Evolutionary conservation across 2,113 vertebrate species (phyloP).

Genomic region (Salvelinus namaycush): DNA sequence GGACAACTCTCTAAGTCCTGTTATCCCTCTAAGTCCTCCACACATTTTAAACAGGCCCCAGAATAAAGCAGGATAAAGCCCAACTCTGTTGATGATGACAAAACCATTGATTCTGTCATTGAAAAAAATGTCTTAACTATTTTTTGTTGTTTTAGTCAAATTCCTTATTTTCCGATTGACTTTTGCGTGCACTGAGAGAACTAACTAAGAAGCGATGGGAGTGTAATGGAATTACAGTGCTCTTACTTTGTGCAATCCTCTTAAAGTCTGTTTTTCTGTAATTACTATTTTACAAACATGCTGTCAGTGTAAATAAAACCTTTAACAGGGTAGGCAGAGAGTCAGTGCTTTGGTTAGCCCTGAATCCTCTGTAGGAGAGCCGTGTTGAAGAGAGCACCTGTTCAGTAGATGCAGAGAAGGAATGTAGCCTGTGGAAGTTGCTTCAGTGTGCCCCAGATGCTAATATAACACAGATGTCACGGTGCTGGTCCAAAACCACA

Average conservation of each 20-base stretch:
- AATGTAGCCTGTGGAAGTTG: slow-evolving; percentile 65
- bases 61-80: slow-evolving; percentile 6
- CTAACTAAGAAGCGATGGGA: background rate
- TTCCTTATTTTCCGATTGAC: background rate
- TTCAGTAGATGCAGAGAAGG: slow-evolving; percentile 63
- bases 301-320: slow-evolving; percentile 54
- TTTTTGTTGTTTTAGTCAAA: background rate
- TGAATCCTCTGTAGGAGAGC: slow-evolving; percentile 36
- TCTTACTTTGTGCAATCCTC: slow-evolving; percentile 30
- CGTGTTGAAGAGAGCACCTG: slow-evolving; percentile 66
- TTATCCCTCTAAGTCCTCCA: slow-evolving; percentile 10
- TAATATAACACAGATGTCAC: slow-evolving; percentile 80
- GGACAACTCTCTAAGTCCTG: background rate
- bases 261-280: slow-evolving; percentile 44
- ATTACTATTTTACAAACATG: slow-evolving; percentile 57
- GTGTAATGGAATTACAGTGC: slow-evolving; percentile 11
- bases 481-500: slow-evolving; percentile 77
- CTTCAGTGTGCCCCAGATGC: slow-evolving; percentile 70
- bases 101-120: background rate
- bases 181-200: background rate
- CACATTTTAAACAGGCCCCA: background rate
- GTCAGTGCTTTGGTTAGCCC: slow-evolving; percentile 32
- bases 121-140: background rate
- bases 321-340: slow-evolving; percentile 42
- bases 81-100: background rate